phyloP scores from a whole-genome alignment of 2,888 invertebrate species.

The Drosophila planitibia region DNA sequence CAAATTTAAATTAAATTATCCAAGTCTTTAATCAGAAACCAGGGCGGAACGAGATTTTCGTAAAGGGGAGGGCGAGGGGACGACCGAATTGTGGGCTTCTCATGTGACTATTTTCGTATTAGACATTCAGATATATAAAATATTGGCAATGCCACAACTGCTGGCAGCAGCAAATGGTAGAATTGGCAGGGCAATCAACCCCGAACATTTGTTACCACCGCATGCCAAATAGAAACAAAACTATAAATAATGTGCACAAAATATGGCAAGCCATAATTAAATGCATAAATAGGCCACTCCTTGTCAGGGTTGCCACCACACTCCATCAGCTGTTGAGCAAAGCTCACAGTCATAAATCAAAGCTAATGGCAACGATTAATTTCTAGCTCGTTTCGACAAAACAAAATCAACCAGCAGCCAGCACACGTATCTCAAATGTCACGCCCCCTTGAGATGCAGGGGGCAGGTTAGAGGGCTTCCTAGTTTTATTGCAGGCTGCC shows the following conservation, averaged over 20 bases:
- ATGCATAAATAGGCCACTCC: conserved; percentile 30
- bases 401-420: conserved; percentile 18
- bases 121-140: conserved; percentile 9
- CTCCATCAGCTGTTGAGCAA: conserved; percentile 32
- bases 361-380: conserved; percentile 73
- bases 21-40: neutral
- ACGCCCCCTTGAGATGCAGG: conserved; percentile 10
- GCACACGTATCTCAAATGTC: conserved; percentile 8
- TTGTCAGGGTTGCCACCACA: conserved; percentile 23
- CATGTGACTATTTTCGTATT: neutral
- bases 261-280: conserved; percentile 60
- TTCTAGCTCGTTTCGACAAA: conserved; percentile 49
- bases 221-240: conserved; percentile 43
- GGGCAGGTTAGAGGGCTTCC: neutral
- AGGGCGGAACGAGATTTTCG: neutral
- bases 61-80: neutral
- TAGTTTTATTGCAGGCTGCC: conserved; percentile 34
- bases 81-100: neutral
- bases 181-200: conserved; percentile 57
- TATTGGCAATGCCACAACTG: neutral
- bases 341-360: conserved; percentile 67
- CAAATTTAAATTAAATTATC: neutral
- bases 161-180: conserved; percentile 12
- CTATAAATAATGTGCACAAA: conserved; percentile 73
- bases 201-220: conserved; percentile 61